Percentiles rank a stretch among this genome's conserved stretches.
Conservation (phyloP, 2,888 invertebrate species). For the Dusona sp. region DNA sequence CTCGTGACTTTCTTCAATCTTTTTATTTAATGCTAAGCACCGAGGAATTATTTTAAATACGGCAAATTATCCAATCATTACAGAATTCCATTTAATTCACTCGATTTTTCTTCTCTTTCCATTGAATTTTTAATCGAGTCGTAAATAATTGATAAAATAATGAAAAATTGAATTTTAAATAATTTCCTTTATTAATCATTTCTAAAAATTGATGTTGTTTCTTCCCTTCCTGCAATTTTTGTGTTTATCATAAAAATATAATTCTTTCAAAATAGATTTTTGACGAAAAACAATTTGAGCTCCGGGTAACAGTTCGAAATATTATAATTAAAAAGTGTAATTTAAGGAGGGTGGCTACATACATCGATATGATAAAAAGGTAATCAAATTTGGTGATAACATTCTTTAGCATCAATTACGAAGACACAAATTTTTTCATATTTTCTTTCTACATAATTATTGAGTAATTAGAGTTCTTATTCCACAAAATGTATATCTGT, state of each 20-base stretch:
- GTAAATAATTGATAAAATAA: neutral
- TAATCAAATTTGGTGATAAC: too few species aligned
- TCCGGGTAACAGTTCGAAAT: neutral
- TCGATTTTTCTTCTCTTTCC: too few species aligned
- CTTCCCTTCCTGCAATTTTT: neutral
- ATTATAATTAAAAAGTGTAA: too few species aligned
- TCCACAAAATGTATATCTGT: too few species aligned
- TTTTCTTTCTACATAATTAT: too few species aligned
- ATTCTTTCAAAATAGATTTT: neutral
- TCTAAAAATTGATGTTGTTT: neutral
- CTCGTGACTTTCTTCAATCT: neutral
- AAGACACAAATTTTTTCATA: too few species aligned
- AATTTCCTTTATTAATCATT: neutral
- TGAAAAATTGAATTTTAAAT: neutral
- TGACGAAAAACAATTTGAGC: neutral
- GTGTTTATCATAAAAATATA: neutral
- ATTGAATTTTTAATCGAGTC: neutral
- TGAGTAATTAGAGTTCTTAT: too few species aligned
- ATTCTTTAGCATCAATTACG: too few species aligned
- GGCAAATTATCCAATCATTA: too few species aligned
- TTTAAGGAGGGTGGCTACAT: too few species aligned
- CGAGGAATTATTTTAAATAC: neutral
- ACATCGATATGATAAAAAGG: too few species aligned
- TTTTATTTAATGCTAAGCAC: neutral
- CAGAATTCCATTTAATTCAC: too few species aligned